Evolutionary conservation across 2,113 vertebrate species (phyloP).

Genomic region (Labrus mixtus): DNA sequence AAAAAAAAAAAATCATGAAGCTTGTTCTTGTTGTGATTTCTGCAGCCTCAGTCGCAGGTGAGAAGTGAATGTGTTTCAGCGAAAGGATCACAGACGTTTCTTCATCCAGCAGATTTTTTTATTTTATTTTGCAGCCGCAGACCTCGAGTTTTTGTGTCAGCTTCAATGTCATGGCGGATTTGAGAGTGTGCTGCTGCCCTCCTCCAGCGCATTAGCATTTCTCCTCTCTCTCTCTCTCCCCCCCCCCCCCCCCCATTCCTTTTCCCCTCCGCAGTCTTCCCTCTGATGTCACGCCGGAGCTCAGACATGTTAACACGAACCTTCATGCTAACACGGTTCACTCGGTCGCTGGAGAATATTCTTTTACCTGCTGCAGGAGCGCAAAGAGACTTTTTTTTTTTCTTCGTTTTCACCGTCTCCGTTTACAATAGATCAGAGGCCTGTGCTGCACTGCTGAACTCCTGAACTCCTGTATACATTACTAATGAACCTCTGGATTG

Average conservation of each 20-base stretch:
- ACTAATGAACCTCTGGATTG: slow-evolving; percentile 69
- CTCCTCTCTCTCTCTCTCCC: too few relatives aligned
- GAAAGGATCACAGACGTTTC: slow-evolving; percentile 39
- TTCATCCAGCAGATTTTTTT: slow-evolving; percentile 45
- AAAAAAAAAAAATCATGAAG: too few relatives aligned
- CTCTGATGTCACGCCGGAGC: slow-evolving; percentile 63
- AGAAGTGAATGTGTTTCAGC: not conserved
- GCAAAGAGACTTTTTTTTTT: slow-evolving; percentile 49
- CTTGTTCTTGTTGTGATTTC: not conserved
- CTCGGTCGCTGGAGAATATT: slow-evolving; percentile 61
- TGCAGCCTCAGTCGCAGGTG: slow-evolving; percentile 32
- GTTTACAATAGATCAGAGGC: slow-evolving; percentile 66
- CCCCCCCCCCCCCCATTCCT: slow-evolving; percentile 24
- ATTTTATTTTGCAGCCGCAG: slow-evolving; percentile 53
- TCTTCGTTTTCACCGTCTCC: slow-evolving; percentile 58
- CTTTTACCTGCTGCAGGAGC: slow-evolving; percentile 57
- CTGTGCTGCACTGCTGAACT: slow-evolving; percentile 55
- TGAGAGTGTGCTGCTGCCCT: slow-evolving; percentile 63
- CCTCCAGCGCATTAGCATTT: slow-evolving; percentile 64
- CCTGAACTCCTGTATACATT: slow-evolving; percentile 70
- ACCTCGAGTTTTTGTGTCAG: slow-evolving; percentile 53
- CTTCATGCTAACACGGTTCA: slow-evolving; percentile 56
- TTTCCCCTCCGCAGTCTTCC: slow-evolving; percentile 48
- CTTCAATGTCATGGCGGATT: slow-evolving; percentile 69
- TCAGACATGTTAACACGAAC: slow-evolving; percentile 72